phyloP scores from a whole-genome alignment of 1,140 invertebrate species.

The Pseudachorutes palmiensis region DNA sequence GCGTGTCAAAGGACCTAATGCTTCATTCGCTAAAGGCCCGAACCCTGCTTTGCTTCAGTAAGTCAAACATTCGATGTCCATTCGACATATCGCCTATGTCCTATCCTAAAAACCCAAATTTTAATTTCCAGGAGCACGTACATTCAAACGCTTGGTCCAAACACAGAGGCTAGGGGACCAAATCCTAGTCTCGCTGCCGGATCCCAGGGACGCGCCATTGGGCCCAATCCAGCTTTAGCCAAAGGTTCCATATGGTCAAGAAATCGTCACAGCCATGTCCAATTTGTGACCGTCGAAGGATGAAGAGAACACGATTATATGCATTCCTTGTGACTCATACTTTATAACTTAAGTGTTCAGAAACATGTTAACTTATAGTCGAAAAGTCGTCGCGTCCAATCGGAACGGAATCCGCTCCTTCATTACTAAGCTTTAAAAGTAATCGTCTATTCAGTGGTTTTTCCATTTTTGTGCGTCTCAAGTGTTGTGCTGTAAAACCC shows the following conservation, averaged over 20 bases:
- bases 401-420: too few species aligned
- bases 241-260: conserved; percentile 19
- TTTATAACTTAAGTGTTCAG: too few species aligned
- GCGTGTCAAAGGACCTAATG: conserved; percentile 30
- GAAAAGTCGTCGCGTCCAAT: too few species aligned
- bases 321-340: too few species aligned
- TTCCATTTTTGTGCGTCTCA: too few species aligned
- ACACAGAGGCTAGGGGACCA: conserved; percentile 16
- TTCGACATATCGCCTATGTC: conserved; percentile 2
- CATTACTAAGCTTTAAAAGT: too few species aligned
- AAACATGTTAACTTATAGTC: too few species aligned
- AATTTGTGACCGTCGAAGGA: conserved; percentile 22
- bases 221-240: conserved; percentile 32
- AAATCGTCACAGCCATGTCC: conserved; percentile 9
- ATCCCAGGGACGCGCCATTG: conserved; percentile 22
- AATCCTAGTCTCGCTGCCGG: conserved; percentile 20
- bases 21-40: conserved; percentile 29
- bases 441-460: too few species aligned
- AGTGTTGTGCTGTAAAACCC: too few species aligned
- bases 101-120: conserved; percentile 5
- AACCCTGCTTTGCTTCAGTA: conserved; percentile 29
- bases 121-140: conserved; percentile 23
- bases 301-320: too few species aligned
- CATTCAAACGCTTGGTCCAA: conserved; percentile 21
- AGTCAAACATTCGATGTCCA: conserved; percentile 17